phyloP scores from a whole-genome alignment of 2,797 vertebrate species.

The Anomalospiza imberbis region DNA sequence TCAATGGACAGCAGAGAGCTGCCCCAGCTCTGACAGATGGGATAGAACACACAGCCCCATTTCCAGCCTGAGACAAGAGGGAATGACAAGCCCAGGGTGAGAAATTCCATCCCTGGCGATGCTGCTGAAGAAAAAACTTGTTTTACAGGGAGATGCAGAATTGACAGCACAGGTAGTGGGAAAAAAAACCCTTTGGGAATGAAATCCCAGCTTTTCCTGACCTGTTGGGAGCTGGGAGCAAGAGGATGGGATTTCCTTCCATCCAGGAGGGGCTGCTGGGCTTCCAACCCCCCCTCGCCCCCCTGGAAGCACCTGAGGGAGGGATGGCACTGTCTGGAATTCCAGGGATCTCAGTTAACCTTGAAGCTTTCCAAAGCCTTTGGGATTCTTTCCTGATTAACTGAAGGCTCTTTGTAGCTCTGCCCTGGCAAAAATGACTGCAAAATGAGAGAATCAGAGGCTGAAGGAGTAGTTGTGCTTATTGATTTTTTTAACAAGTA shows the following conservation, averaged over 20 bases:
- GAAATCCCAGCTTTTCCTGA: not conserved
- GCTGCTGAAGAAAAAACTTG: accelerated
- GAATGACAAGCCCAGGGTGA: not conserved
- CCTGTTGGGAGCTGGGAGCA: not conserved
- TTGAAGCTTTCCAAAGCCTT: not conserved
- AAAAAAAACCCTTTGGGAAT: not conserved
- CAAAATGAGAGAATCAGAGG: conserved; percentile 22
- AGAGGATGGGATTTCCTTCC: too few relatives aligned
- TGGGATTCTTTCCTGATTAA: not conserved
- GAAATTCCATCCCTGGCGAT: not conserved
- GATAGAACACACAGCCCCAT: not conserved
- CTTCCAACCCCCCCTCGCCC: accelerated
- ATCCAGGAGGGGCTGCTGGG: not conserved
- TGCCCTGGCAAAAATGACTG: not conserved
- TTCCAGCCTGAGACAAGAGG: not conserved
- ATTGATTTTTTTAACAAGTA: conserved; percentile 7
- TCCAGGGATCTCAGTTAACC: not conserved
- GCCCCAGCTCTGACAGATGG: not conserved
- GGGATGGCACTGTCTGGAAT: not conserved
- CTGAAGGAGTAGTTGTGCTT: not conserved
- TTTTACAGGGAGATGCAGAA: not conserved
- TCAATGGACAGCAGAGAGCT: too few relatives aligned
- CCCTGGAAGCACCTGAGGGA: not conserved
- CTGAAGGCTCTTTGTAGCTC: not conserved
- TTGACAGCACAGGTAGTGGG: not conserved